Conservation (phyloP, 2,888 invertebrate species). For the Oligia fasciuncula region DNA sequence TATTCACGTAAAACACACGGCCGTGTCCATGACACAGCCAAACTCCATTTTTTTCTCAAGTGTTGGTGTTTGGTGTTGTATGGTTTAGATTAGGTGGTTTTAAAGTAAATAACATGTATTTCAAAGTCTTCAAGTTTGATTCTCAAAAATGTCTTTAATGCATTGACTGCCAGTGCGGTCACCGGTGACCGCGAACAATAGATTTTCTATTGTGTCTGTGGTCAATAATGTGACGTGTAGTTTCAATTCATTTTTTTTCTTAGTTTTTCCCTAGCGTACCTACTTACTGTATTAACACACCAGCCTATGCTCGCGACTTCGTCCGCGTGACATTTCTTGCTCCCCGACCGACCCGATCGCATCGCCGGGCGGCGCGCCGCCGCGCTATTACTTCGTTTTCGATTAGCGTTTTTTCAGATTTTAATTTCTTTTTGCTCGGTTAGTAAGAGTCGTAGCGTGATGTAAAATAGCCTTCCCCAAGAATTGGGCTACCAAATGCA, state of each 20-base stretch:
- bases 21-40: no score
- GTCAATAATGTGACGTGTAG: no score
- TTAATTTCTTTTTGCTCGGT: no score
- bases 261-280: not conserved
- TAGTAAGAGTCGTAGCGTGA: no score
- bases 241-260: not conserved
- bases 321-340: not conserved
- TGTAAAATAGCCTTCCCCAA: no score
- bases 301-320: not conserved
- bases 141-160: not conserved
- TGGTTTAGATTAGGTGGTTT: not conserved
- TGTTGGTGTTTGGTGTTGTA: not conserved
- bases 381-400: not conserved
- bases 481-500: no score
- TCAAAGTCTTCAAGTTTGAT: not conserved
- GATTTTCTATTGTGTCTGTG: no score
- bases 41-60: constrained; percentile 10
- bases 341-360: not conserved
- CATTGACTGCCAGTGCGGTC: no score
- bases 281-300: not conserved
- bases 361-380: no score
- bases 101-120: constrained; percentile 2
- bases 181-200: no score
- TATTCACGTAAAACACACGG: no score
- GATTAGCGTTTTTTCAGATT: not conserved